Percentiles rank a stretch among this genome's conserved stretches.
Conservation (phyloP, 1,140 invertebrate species). For the Drosophila rufa region DNA sequence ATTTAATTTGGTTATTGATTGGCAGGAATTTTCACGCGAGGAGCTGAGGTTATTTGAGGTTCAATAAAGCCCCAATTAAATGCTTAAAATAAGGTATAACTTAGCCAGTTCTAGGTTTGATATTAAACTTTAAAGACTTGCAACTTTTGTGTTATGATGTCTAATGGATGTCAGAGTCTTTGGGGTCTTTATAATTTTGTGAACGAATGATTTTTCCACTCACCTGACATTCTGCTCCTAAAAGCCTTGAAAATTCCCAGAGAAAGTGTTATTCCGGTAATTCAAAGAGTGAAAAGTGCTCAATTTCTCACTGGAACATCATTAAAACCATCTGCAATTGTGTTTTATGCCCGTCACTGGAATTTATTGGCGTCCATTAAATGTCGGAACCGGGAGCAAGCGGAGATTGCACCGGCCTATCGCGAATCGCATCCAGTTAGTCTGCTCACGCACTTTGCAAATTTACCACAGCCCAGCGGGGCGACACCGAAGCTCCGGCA, state of each 20-base stretch:
- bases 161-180: constrained; percentile 24
- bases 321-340: constrained; percentile 38
- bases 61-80: not conserved
- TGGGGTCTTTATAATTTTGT: constrained; percentile 14
- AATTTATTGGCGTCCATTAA: constrained; percentile 43
- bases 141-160: constrained; percentile 20
- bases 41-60: too few species aligned
- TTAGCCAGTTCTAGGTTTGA: too few species aligned
- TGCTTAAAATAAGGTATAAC: not conserved
- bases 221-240: constrained; percentile 10
- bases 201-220: constrained; percentile 39
- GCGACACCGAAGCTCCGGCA: constrained; percentile 44
- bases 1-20: constrained; percentile 39
- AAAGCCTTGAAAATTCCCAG: not conserved
- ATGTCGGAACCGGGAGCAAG: constrained; percentile 9
- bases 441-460: constrained; percentile 80
- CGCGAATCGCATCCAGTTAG: constrained; percentile 55
- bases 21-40: constrained; percentile 1
- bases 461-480: constrained; percentile 72
- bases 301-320: not conserved
- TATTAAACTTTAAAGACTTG: not conserved
- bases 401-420: constrained; percentile 31
- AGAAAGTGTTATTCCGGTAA: constrained; percentile 18
- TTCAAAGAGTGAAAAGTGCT: not conserved
- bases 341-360: constrained; percentile 7